Percentiles rank a stretch among this genome's conserved stretches.
phyloP scores from a whole-genome alignment of 2,888 invertebrate genomes.

The Pachliopta kotzebuea region DNA sequence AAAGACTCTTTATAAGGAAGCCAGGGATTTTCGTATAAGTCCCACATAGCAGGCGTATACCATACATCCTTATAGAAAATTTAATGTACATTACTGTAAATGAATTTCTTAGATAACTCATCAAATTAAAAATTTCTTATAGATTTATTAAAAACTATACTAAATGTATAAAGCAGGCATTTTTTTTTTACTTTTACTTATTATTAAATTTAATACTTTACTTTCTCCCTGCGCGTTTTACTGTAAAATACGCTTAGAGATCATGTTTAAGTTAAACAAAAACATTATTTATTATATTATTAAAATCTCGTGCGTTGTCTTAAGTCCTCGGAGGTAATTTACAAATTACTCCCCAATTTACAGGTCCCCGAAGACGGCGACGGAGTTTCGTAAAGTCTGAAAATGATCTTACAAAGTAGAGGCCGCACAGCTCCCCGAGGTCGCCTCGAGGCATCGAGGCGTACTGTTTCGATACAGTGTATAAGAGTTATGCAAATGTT shows the following conservation, averaged over 20 bases:
- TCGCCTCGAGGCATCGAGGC: slow-evolving; percentile 62
- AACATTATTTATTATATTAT: slow-evolving; percentile 14
- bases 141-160: too few species aligned
- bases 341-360: slow-evolving; percentile 57
- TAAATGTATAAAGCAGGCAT: too few species aligned
- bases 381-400: slow-evolving; percentile 63
- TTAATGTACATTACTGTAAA: too few species aligned
- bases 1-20: too few species aligned
- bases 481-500: slow-evolving; percentile 79
- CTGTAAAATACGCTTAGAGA: not conserved
- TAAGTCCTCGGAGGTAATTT: slow-evolving; percentile 53
- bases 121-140: too few species aligned
- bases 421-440: slow-evolving; percentile 59
- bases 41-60: too few species aligned
- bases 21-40: too few species aligned
- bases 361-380: slow-evolving; percentile 59
- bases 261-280: not conserved
- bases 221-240: not conserved
- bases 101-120: too few species aligned
- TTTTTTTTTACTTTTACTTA: too few species aligned
- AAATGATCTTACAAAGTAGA: slow-evolving; percentile 79
- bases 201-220: too few species aligned
- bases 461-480: slow-evolving; percentile 58
- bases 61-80: too few species aligned
- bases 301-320: slow-evolving; percentile 34